Percentiles rank a stretch among this genome's conserved stretches.
phyloP scores from a whole-genome alignment of 2,888 invertebrate species.

The Malacosoma neustria region DNA sequence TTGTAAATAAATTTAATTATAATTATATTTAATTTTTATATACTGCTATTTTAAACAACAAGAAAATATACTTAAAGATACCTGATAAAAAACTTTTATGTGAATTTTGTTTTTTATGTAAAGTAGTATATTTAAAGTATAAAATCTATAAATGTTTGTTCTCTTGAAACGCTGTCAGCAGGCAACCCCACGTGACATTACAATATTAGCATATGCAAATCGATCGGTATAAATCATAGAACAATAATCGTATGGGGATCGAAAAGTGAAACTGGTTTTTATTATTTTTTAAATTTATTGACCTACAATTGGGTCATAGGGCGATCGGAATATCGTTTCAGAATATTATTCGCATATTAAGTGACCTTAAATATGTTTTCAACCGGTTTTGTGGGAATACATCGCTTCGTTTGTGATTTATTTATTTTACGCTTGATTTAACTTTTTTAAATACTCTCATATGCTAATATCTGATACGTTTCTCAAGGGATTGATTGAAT shows the following conservation, averaged over 20 bases:
- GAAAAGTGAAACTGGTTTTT: slow-evolving; percentile 44
- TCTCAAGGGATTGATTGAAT: neutral
- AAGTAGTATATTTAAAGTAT: too few species aligned
- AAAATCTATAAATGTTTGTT: too few species aligned
- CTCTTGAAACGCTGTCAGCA: too few species aligned
- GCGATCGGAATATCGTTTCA: slow-evolving; percentile 29
- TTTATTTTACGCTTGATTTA: slow-evolving; percentile 38
- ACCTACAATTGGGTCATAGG: slow-evolving; percentile 2
- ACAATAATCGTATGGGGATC: slow-evolving; percentile 49
- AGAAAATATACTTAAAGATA: too few species aligned
- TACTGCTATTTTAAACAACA: too few species aligned
- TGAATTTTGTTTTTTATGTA: too few species aligned
- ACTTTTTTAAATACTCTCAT: neutral
- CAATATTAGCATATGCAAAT: slow-evolving; percentile 58
- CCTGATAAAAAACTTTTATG: too few species aligned
- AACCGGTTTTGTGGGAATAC: slow-evolving; percentile 48
- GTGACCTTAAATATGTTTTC: slow-evolving; percentile 27
- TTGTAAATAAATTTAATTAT: too few species aligned
- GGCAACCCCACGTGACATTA: neutral
- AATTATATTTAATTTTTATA: too few species aligned
- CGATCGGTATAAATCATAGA: slow-evolving; percentile 69
- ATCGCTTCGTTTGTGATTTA: slow-evolving; percentile 32
- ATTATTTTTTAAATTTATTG: slow-evolving; percentile 10
- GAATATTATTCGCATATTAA: slow-evolving; percentile 65
- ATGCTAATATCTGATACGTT: neutral